Evolutionary conservation across 1,140 invertebrate species (phyloP), one percentile per base, ranked within the genome.

Genomic region (Lineus longissimus): DNA sequence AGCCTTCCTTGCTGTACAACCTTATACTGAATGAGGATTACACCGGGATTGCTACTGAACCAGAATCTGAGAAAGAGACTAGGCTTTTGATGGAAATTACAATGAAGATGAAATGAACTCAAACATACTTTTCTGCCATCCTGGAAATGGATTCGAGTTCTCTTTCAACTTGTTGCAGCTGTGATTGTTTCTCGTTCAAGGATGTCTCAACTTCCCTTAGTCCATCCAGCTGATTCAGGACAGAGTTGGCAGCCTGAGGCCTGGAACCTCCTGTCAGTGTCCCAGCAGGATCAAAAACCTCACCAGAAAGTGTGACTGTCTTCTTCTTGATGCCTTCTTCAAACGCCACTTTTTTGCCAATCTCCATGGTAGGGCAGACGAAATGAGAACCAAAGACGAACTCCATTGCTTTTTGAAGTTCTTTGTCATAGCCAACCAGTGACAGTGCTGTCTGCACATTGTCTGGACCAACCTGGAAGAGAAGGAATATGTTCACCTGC

Each of bases 251-350:
- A 36, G 33, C 69, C 58, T 81, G 74, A 6, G 75, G 63, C 23
- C 81, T 66, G 41, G 81, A 72, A 70, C 80, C 93, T 75, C 95
- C 96, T 57, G 92, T 89, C 9, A 98, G 82, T 7, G 88, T 91
- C 70, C 96, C 97, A 62, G 87, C 82, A 1, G 96, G 94, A 84
- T 96, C 92, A 65, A 91, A 89, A 2, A 91, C 87, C 81, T 98
- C 95, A 0, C 97, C 97, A 69, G 94, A 91, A 0, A 96, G 79
- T 0, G 95, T 97, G 7, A 98, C 91, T 71, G 89, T 90, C 67
- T 89, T 89, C 31, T 87, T 89, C 75, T 86, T 85, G 54, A 97
- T 64, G 15, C 82, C 79, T 4, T 83, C 81, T 81, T 95, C 86
- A 82, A 91, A 97, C 13, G 93, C 83, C 19, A 93, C 86, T 74